These are phyloP conservation scores for Rhagonycha fulva DNA, from an alignment of 2,888 invertebrate genomes.

Conservation along the genomic window DNA sequence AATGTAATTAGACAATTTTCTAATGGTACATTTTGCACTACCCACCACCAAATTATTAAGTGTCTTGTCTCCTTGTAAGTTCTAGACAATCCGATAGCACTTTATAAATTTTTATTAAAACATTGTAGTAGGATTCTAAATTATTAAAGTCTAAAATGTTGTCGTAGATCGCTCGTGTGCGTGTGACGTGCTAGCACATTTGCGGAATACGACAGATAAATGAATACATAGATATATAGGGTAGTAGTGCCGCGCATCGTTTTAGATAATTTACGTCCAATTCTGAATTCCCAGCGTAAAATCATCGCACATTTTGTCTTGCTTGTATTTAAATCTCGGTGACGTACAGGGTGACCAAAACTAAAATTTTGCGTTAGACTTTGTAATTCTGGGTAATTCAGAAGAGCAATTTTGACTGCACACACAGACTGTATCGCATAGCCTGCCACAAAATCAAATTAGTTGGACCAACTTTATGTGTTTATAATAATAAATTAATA, in stretches of 20 bases:
- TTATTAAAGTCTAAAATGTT: neutral
- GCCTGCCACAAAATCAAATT: slow-evolving; percentile 51
- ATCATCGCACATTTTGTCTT: slow-evolving; percentile 4
- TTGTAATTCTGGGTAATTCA: slow-evolving; percentile 39
- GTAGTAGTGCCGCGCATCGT: neutral
- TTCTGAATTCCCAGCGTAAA: slow-evolving; percentile 40
- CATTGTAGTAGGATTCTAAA: neutral
- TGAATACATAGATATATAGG: neutral
- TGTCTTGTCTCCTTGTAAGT: slow-evolving; percentile 19
- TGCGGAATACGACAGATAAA: neutral
- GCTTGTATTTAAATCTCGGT: neutral
- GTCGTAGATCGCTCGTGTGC: neutral
- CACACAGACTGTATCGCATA: slow-evolving; percentile 38
- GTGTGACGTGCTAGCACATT: too few species aligned
- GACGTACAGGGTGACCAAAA: neutral
- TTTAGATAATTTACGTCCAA: slow-evolving; percentile 45
- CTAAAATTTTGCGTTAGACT: neutral
- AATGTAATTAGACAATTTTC: neutral
- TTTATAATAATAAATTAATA: slow-evolving; percentile 44
- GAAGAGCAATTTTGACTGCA: slow-evolving; percentile 48
- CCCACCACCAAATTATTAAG: slow-evolving; percentile 3
- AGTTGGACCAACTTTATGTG: slow-evolving; percentile 48
- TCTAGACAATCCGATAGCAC: slow-evolving; percentile 26
- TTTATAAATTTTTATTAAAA: neutral
- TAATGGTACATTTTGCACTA: slow-evolving; percentile 12